Evolutionary conservation across 2,888 invertebrate species (phyloP).

Genomic region (Xestia rhomboidea): DNA sequence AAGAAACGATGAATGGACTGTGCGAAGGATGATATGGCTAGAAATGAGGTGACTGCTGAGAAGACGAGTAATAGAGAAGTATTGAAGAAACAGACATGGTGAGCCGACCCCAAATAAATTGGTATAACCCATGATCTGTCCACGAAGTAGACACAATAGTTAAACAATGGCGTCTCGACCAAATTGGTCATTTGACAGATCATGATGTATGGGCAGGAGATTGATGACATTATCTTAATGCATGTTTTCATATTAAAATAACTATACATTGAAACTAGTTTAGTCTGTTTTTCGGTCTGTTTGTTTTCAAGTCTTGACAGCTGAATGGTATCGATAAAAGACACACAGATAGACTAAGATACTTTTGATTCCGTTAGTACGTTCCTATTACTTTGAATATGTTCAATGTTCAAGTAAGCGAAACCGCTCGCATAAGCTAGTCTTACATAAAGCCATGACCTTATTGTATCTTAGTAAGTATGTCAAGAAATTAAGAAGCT

Average conservation of each 20-base stretch:
- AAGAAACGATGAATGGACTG: too few relatives aligned
- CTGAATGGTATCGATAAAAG: not conserved
- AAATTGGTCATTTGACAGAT: too few relatives aligned
- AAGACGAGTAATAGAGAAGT: too few relatives aligned
- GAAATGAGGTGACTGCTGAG: too few relatives aligned
- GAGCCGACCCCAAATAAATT: too few relatives aligned
- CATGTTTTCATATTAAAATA: not conserved
- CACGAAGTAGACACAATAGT: too few relatives aligned
- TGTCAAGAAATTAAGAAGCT: slow-evolving; percentile 45
- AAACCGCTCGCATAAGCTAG: not conserved
- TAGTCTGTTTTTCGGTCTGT: not conserved
- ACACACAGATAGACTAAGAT: not conserved
- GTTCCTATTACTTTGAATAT: not conserved
- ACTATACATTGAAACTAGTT: not conserved
- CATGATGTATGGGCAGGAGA: too few relatives aligned
- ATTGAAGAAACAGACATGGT: too few relatives aligned
- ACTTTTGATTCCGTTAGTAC: not conserved
- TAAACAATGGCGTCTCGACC: too few relatives aligned
- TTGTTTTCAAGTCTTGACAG: not conserved
- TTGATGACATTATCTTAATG: not conserved
- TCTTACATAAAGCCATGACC: slow-evolving; percentile 3
- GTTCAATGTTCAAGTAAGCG: not conserved
- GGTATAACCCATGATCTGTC: too few relatives aligned
- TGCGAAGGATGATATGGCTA: too few relatives aligned
- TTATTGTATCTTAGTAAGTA: slow-evolving; percentile 28